Evolutionary conservation across 2,113 vertebrate species (phyloP), one percentile per base, ranked within the genome.

Genomic region (Meleagris gallopavo): DNA sequence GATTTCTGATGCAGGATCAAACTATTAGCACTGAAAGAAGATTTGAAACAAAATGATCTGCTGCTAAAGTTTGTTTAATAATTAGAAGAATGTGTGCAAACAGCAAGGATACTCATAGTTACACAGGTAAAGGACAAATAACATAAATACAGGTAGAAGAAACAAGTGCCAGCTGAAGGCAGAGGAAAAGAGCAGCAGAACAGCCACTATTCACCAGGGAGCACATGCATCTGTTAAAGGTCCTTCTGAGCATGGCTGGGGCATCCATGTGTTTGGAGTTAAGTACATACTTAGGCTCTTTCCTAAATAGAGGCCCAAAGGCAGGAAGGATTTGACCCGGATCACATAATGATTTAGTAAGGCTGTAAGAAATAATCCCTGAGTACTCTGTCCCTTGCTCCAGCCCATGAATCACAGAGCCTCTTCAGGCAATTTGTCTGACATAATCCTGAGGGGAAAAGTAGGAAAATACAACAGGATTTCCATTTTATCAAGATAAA

Each of bases 401-500:
- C 83, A 84, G 73, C 8, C 76, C 32, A 36, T 73, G 62, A 84
- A 48, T 94, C 61, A 19, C 4, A 1, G 43, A 70, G 40, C 40
- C 30, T 95, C 48, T 91, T 40, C 69, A 76, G 66, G 36, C 19
- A 2, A 54, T 73, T 24, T 79, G 27, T 66, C 77, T 66, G 74
- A 64, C 61, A 69, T 86, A 86, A 82, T 91, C 80, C 65, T 50
- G 20, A 19, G 32, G 13, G 34, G 3, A 6, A 80, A 88, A 89
- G 40, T 24, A 86, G 76, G 54, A 69, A 94, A 93, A 95, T 81
- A 78, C 69, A 84, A 60, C 73, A 61, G 48, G 70, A 93, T 95
- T 96, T 93, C 95, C 73, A 93, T 90, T 95, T 94, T 84, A 88
- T 95, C 94, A 93, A 92, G 86, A 87, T 91, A 82, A 95, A 85